phyloP scores from a whole-genome alignment of 2,888 invertebrate species.

The Argyresthia goedartella region DNA sequence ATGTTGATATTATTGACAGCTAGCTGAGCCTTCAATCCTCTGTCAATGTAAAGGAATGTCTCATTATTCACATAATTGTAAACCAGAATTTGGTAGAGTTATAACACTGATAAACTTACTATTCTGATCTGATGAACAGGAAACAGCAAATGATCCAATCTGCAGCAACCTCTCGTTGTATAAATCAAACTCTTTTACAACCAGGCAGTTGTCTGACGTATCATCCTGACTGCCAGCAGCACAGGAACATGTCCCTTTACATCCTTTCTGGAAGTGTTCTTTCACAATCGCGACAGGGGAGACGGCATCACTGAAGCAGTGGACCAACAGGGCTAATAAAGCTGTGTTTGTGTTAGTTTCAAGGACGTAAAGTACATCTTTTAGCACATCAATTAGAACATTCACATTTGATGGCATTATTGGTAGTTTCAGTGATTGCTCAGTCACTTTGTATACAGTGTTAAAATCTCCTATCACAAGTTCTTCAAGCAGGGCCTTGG shows the following conservation, averaged over 20 bases:
- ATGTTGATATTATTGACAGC: no score
- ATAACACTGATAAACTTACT: no score
- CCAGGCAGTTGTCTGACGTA: constrained; percentile 48
- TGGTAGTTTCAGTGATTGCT: constrained; percentile 41
- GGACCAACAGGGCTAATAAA: constrained; percentile 66
- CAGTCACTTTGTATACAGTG: constrained; percentile 48
- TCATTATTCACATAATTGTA: no score
- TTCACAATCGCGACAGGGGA: constrained; percentile 39
- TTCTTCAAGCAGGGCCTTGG: constrained; percentile 55
- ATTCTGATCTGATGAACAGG: constrained; percentile 58
- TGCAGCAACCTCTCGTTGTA: constrained; percentile 77
- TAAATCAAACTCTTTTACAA: constrained; percentile 75
- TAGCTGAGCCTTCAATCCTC: no score
- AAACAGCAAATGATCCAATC: constrained; percentile 79
- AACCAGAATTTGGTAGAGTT: no score
- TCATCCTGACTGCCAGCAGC: constrained; percentile 23
- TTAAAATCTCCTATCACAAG: constrained; percentile 50
- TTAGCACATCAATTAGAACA: constrained; percentile 71
- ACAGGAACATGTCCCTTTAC: constrained; percentile 29
- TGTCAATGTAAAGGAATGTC: no score
- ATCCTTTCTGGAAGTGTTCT: constrained; percentile 29
- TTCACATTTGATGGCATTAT: constrained; percentile 59
- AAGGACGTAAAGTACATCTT: constrained; percentile 72
- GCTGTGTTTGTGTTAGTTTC: constrained; percentile 77
- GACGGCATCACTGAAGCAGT: constrained; percentile 39